These are phyloP conservation scores for Dioctria rufipes DNA, from an alignment of 2,888 invertebrate species.

Conservation along the genomic window DNA sequence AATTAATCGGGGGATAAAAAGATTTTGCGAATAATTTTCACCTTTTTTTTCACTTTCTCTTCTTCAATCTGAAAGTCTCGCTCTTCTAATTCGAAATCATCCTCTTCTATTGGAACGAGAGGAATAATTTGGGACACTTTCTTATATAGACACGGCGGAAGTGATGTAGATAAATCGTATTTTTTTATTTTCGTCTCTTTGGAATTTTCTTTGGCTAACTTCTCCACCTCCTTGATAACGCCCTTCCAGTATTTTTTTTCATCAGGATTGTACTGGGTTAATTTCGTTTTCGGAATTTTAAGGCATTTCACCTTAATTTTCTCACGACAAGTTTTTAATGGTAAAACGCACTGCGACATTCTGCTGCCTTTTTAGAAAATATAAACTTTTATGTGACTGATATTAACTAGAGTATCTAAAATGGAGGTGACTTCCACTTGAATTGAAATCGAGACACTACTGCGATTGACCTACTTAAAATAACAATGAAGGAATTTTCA, in stretches of 20 bases:
- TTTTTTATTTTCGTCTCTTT: constrained; percentile 59
- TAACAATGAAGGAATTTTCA: not conserved
- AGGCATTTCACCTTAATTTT: constrained; percentile 45
- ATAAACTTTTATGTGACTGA: not conserved
- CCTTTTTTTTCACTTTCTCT: not conserved
- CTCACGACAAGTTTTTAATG: not conserved
- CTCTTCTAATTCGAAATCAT: constrained; percentile 64
- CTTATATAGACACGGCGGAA: constrained; percentile 65
- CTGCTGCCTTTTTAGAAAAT: not conserved
- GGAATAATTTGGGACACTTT: constrained; percentile 66
- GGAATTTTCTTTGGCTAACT: constrained; percentile 58
- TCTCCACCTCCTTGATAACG: constrained; percentile 66
- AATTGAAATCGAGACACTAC: constrained; percentile 1
- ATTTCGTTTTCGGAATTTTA: constrained; percentile 24
- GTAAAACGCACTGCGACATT: constrained; percentile 13
- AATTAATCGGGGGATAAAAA: no score
- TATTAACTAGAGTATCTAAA: not conserved
- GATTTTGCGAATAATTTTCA: not conserved
- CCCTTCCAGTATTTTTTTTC: constrained; percentile 65
- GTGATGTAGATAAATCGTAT: constrained; percentile 65
- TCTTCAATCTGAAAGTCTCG: constrained; percentile 36
- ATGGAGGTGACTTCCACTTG: not conserved
- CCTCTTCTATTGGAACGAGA: constrained; percentile 65
- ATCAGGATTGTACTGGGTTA: constrained; percentile 4
- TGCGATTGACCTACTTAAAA: not conserved